Conservation (phyloP, 1,140 invertebrate genomes). For the Polyergus mexicanus region DNA sequence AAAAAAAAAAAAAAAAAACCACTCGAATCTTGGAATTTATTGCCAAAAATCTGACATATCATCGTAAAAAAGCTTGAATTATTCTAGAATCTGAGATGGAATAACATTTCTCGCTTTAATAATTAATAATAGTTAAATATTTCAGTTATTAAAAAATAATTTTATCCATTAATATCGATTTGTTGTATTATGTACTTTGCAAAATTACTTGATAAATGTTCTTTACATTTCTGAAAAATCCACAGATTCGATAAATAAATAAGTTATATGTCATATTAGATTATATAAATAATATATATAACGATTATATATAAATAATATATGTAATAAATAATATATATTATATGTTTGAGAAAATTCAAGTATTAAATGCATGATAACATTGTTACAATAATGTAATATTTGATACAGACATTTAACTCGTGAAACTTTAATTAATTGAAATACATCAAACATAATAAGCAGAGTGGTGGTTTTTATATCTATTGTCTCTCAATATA, state of each 20-base stretch:
- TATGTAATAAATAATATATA: too few species aligned
- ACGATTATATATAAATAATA: too few species aligned
- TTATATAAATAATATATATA: background rate
- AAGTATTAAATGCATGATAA: slow-evolving; percentile 29
- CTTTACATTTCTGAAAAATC: background rate
- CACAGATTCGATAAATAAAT: background rate
- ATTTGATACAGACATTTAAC: slow-evolving; percentile 25
- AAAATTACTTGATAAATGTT: background rate
- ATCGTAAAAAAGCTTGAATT: slow-evolving; percentile 61
- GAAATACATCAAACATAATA: background rate
- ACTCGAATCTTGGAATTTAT: slow-evolving; percentile 57
- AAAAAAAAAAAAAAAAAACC: background rate
- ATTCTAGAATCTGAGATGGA: background rate
- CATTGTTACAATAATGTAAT: slow-evolving; percentile 18
- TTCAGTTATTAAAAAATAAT: background rate
- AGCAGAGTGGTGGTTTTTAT: background rate
- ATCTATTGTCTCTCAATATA: background rate
- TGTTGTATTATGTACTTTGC: too few species aligned
- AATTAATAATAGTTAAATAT: background rate
- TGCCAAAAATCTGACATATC: slow-evolving; percentile 48
- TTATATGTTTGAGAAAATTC: slow-evolving; percentile 16
- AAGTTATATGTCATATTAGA: background rate
- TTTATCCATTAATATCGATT: slow-evolving; percentile 12
- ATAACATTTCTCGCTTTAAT: background rate
- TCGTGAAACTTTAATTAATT: slow-evolving; percentile 32